Evolutionary conservation across 2,888 invertebrate genomes (phyloP).

Genomic region (Furcula furcula): DNA sequence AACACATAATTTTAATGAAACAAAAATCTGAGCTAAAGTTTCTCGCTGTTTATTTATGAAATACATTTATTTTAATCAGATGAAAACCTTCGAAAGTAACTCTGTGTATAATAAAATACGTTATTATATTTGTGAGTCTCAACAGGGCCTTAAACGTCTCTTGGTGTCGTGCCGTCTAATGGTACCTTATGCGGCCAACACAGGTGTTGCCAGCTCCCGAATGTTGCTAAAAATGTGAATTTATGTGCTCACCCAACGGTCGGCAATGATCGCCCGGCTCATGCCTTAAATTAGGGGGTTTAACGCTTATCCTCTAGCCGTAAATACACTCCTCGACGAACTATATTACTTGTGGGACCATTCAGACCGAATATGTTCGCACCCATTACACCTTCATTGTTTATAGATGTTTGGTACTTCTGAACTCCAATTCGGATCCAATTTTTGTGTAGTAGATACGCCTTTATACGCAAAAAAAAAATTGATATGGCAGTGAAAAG

Average conservation of each 20-base stretch:
- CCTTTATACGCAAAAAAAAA: too few species aligned
- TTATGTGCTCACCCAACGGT: slow-evolving; percentile 67
- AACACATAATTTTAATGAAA: background rate
- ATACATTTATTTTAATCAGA: too few species aligned
- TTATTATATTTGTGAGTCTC: slow-evolving; percentile 17
- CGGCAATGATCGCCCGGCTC: slow-evolving; percentile 75
- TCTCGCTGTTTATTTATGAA: too few species aligned
- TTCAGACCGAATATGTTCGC: slow-evolving; percentile 38
- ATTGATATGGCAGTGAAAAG: too few species aligned
- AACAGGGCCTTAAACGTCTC: slow-evolving; percentile 37
- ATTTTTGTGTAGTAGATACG: too few species aligned
- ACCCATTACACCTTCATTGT: slow-evolving; percentile 46
- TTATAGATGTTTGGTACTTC: slow-evolving; percentile 49
- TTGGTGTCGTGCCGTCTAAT: slow-evolving; percentile 53
- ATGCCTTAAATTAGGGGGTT: slow-evolving; percentile 77
- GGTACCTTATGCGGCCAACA: slow-evolving; percentile 56
- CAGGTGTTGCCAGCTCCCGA: slow-evolving; percentile 56
- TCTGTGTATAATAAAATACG: slow-evolving; percentile 5
- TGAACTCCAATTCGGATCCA: slow-evolving; percentile 20
- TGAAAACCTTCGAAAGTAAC: too few species aligned
- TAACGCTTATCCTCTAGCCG: slow-evolving; percentile 72
- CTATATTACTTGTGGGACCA: slow-evolving; percentile 60
- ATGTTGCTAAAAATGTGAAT: slow-evolving; percentile 75
- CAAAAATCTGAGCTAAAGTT: background rate
- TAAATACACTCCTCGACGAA: slow-evolving; percentile 68